Base-by-base conservation (phyloP, 2,888 invertebrate genomes). In the Liopterus haemorrhoidalis region DNA sequence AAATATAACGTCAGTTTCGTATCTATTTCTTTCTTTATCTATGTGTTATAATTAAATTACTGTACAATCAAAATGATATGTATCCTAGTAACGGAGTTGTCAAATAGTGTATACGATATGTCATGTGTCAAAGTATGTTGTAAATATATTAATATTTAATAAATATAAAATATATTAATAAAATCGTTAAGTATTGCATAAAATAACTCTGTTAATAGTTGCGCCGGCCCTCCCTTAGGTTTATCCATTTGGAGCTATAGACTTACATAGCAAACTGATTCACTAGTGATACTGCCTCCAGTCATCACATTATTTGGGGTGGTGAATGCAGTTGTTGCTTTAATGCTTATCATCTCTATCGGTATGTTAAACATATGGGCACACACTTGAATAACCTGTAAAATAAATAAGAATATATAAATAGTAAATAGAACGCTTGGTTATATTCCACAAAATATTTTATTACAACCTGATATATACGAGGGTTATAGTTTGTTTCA, bases 341-440 rank as follows among this genome's bases (percentile, higher is more conserved):
- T 66, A 2, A 73, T 62, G 20, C 60, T 62, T 9, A 74, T 59
- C 49, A 62, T 55, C 8, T 65, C 63, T 51, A 72, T 48, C 3
- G 70, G 64, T 30, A 73, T 65, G 3, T 67, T 69, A 5, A 74
- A 55, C 46, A 65, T 64, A 47, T 68, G 62, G 2, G 73, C 73
- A 54, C 67, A 68, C 11, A 69, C 70, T 57, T 69, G 68, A 9
- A 60, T 60, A 3, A 59, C 65, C 66, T 67, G 35, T 14, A 44
- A n/a, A n/a, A n/a, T n/a, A n/a, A n/a, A n/a, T n/a, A n/a, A n/a
- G n/a, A n/a, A n/a, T n/a, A n/a, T n/a, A n/a, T n/a, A n/a, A n/a
- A n/a, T n/a, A n/a, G n/a, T n/a, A n/a, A n/a, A n/a, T n/a, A n/a
- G n/a, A n/a, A n/a, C n/a, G n/a, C n/a, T n/a, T n/a, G n/a, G n/a